Conservation (phyloP, 2,797 vertebrate genomes). For the Avahi laniger region DNA sequence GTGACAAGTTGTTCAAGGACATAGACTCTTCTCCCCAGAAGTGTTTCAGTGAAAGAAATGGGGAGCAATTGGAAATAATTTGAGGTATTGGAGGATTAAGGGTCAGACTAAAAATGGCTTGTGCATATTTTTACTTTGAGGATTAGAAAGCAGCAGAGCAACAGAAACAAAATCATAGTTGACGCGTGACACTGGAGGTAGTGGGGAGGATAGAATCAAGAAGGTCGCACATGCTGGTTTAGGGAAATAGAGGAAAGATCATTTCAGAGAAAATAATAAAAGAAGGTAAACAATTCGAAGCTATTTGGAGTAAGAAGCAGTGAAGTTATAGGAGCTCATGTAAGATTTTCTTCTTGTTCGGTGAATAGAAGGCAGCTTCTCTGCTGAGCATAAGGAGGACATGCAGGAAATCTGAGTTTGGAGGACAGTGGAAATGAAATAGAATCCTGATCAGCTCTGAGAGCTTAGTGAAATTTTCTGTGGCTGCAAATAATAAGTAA, state of each 20-base stretch:
- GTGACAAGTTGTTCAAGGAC: not conserved
- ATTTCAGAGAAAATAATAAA: not conserved
- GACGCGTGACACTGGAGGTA: not conserved
- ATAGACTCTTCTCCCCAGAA: not conserved
- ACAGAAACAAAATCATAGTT: not conserved
- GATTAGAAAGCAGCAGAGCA: not conserved
- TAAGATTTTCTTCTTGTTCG: not conserved
- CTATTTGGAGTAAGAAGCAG: not conserved
- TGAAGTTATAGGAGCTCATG: not conserved
- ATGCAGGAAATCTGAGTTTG: not conserved
- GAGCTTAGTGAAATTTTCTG: not conserved
- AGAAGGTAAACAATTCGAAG: not conserved
- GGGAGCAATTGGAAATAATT: not conserved
- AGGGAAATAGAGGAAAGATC: not conserved
- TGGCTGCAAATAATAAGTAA: not conserved
- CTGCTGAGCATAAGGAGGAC: not conserved
- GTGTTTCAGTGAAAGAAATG: not conserved
- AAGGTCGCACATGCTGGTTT: not conserved
- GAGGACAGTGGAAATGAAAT: not conserved
- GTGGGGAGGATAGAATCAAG: not conserved
- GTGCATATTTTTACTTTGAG: not conserved
- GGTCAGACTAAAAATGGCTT: not conserved
- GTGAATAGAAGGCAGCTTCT: not conserved
- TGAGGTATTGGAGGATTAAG: not conserved
- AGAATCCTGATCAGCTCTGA: not conserved